Conservation (phyloP, 2,888 invertebrate genomes). For the Coelinius sp. region DNA sequence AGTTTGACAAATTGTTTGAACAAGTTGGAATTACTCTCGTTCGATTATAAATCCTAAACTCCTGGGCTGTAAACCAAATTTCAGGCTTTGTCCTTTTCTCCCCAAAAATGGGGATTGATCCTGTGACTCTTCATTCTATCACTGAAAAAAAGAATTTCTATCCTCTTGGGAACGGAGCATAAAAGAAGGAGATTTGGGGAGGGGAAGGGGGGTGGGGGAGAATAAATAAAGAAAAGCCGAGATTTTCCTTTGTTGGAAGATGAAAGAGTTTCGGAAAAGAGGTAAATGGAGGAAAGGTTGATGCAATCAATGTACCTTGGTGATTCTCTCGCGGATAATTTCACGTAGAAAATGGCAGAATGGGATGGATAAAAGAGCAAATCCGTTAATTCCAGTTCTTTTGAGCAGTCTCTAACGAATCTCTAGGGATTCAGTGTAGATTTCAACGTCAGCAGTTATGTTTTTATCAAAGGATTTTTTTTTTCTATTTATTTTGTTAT, state of each 20-base stretch:
- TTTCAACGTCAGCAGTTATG: constrained; percentile 1
- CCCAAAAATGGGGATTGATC: constrained; percentile 19
- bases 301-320: constrained; percentile 34
- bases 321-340: constrained; percentile 33
- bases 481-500: neutral
- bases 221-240: constrained; percentile 8
- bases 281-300: constrained; percentile 12
- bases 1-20: neutral
- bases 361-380: constrained; percentile 38
- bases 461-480: neutral
- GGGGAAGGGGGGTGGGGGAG: neutral
- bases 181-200: constrained; percentile 33
- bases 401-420: constrained; percentile 55
- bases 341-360: constrained; percentile 1
- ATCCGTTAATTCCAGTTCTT: constrained; percentile 54
- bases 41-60: neutral
- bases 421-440: constrained; percentile 49
- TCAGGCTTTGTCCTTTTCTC: neutral
- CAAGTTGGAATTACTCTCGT: neutral
- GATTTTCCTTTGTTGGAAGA: neutral
- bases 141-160: neutral
- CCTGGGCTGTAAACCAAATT: neutral
- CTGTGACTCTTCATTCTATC: neutral
- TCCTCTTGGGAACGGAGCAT: constrained; percentile 20
- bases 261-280: neutral